Percentiles rank a stretch among this genome's conserved stretches.
These are phyloP conservation scores for Pocota personata DNA, from an alignment of 2,888 invertebrate genomes.

Conservation along the genomic window DNA sequence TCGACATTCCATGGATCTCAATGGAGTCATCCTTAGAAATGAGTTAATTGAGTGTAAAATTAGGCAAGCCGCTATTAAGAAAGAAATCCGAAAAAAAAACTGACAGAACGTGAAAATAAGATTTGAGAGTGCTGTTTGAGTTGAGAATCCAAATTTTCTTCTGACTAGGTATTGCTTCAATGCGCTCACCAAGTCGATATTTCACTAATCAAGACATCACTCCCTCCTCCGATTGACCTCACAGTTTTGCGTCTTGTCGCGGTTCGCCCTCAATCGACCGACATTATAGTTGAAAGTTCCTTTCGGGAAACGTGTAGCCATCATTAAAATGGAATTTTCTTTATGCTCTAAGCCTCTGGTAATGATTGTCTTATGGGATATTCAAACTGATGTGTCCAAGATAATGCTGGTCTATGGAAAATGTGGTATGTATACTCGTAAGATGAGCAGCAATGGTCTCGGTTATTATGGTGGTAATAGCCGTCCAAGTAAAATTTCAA, in stretches of 20 bases:
- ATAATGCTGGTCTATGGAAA: neutral
- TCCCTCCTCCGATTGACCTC: neutral
- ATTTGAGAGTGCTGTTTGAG: too few relatives aligned
- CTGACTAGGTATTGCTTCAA: too few relatives aligned
- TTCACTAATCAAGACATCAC: too few relatives aligned
- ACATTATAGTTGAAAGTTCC: constrained; percentile 7
- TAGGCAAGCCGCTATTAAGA: too few relatives aligned
- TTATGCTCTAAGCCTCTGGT: constrained; percentile 45
- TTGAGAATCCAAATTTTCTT: too few relatives aligned
- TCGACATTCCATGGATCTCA: too few relatives aligned
- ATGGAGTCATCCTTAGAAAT: too few relatives aligned
- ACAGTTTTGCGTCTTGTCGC: neutral
- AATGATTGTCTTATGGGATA: constrained; percentile 37
- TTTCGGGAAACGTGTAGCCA: constrained; percentile 46
- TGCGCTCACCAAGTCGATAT: too few relatives aligned
- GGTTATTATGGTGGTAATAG: constrained; percentile 26
- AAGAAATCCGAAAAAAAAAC: too few relatives aligned
- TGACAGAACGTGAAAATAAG: too few relatives aligned
- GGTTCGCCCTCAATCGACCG: neutral
- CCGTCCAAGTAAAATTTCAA: constrained; percentile 46
- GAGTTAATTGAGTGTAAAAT: too few relatives aligned
- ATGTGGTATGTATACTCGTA: neutral
- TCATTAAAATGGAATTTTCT: constrained; percentile 64
- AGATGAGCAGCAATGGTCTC: neutral
- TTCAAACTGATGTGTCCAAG: constrained; percentile 24